Base-by-base conservation (phyloP, 2,113 vertebrate genomes). In the Thamnaconus septentrionalis region DNA sequence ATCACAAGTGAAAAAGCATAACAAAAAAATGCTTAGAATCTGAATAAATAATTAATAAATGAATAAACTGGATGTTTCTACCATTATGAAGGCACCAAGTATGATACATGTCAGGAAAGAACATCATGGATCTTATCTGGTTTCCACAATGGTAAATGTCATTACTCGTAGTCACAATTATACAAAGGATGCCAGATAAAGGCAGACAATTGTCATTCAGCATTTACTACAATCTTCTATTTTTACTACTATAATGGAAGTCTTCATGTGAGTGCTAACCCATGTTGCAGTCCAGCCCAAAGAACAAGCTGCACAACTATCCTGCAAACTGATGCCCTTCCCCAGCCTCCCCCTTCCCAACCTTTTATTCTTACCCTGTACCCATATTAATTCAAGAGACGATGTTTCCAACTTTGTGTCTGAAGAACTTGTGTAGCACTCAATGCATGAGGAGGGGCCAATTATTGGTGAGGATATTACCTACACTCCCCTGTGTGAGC, bases 331-430 rank as follows among this genome's bases (percentile, higher is more conserved):
- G 18, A 31, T 31, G 18, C 8, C 10, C 46, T 50, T 8, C 5
- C 8, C 43, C 60, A 53, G 45, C 39, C n/a, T 54, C 52, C 51
- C 44, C 47, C 11, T 4, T 9, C 66, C 47, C 18, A 31, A 31
- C 18, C 18, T 31, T 31, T 31, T 31, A 31, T 31, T 48, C 51
- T 64, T 53, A 40, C 55, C 49, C 43, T 57, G 45, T 59, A 42
- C 64, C 60, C 53, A 47, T 61, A 56, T 82, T 80, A 85, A 84
- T 82, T 84, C 61, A 78, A 80, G 71, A 78, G 59, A 70, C 76
- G 81, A 77, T 41, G 4, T 61, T 43, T 75, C 72, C 83, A 89
- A 76, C 56, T 83, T 11, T 3, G 44, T 57, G 76, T 74, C 75
- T 82, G 60, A 61, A 67, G 66, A 31, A 54, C 66, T 68, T 63